Evolutionary conservation across 1,140 invertebrate species (phyloP), one percentile per base, ranked within the genome.

Genomic region (Vanessa atalanta): DNA sequence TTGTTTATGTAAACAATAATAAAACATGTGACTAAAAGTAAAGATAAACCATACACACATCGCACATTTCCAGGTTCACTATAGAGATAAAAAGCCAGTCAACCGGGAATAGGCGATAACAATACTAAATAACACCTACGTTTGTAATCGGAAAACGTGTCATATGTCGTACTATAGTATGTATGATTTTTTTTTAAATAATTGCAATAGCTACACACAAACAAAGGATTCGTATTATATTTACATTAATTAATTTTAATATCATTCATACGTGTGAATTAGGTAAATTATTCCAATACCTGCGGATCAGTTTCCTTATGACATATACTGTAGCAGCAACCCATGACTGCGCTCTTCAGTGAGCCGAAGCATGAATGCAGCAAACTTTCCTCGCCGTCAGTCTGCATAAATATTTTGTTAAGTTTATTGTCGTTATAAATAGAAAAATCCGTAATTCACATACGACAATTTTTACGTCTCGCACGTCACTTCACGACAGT

Each of bases 261-360:
- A 73, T 37, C 48, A 11, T 7, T 67, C 47, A 64, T 57, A 81
- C 77, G 75, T 77, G 73, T 73, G 75, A 71, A 77, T 65, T 57
- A 71, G 51, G 48, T 60, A 50, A 69, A 71, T 15, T 66, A 78
- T 53, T 73, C 70, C 78, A 69, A 72, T 88, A 90, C 93, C 94
- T 95, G 94, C 23, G 94, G 90, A 77, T 93, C 92, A 57, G 79
- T 93, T 79, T 95, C 94, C 82, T 95, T 94, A 76, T 94, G 93
- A 76, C 94, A 95, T 75, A 94, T 92, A 84, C 94, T 94, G 78
- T 94, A 94, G 83, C 94, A 93, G 81, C 93, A 93, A 80, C 93
- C 93, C 93, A 93, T 93, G 81, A 92, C 88, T 83, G 89, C 86
- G 75, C 70, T 90, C 81, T 89, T 91, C 74, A 91, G 73, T 72